Conservation (phyloP, 2,113 vertebrate genomes). For the Toxotes jaculatrix region DNA sequence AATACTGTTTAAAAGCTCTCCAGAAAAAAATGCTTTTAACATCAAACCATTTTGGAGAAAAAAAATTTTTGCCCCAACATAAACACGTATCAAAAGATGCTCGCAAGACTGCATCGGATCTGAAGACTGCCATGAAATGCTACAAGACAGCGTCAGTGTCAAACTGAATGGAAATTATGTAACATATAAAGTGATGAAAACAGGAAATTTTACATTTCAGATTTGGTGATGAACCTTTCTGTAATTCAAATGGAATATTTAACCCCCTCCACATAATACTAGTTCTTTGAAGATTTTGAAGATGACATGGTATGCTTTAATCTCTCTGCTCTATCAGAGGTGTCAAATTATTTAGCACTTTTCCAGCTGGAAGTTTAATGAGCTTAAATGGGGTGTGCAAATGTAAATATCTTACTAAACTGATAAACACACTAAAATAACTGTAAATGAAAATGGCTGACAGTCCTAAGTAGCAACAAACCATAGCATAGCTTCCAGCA, state of each 20-base stretch:
- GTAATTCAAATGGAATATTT: not conserved
- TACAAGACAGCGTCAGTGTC: constrained; percentile 1
- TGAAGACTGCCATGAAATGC: constrained; percentile 22
- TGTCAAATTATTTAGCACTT: constrained; percentile 4
- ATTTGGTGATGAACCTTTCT: not conserved
- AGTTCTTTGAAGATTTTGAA: not conserved
- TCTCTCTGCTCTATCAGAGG: not conserved
- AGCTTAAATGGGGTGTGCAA: constrained; percentile 6
- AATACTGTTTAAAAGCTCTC: constrained; percentile 78
- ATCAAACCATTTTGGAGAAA: constrained; percentile 35
- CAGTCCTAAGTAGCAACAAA: constrained; percentile 25
- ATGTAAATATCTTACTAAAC: constrained; percentile 34
- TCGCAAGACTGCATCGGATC: constrained; percentile 31
- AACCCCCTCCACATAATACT: not conserved
- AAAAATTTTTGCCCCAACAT: not conserved
- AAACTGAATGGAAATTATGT: not conserved
- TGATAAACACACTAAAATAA: constrained; percentile 14
- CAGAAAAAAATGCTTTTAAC: constrained; percentile 51
- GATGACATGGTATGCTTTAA: not conserved
- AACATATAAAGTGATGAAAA: not conserved
- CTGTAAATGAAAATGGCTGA: constrained; percentile 24
- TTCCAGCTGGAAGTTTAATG: constrained; percentile 12
- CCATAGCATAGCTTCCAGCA: not conserved
- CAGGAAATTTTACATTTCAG: not conserved
- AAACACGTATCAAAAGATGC: not conserved